Evolutionary conservation across 1,140 invertebrate genomes (phyloP), one percentile per base, ranked within the genome.

Genomic region (Pachypeltis micranthus): DNA sequence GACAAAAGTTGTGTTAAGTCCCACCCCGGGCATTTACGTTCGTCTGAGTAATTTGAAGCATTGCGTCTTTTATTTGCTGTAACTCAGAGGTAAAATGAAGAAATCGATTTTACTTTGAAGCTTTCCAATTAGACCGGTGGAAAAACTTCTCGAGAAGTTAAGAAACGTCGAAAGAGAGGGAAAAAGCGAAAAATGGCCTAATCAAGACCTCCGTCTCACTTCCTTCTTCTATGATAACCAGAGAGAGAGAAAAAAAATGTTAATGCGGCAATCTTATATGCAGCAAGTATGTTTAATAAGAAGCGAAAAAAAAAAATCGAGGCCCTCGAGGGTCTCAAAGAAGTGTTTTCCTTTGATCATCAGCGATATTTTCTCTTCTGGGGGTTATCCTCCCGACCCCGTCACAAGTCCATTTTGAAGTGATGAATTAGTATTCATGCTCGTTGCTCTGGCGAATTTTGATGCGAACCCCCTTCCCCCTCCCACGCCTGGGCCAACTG

Each of bases 281-380:
- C 61, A 55, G 47, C n/a, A 55, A 62, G 56, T 62, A 62, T 62
- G 61, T 55, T 62, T 62, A 62, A 62, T 62, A 62, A 29, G 56
- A 55, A 55, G 31, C 31, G 56, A 62, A 56, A 62, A 62, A 61
- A 23, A 44, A 47, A 61, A 19, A 24, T 24, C 31, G 27, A 25
- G 24, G 24, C 44, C 24, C 44, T 19, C 19, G 34, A 14, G 51
- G 31, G 44, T 34, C 24, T 62, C 61, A 62, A 62, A 62, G 61
- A 47, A 62, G 28, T 62, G n/a, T 62, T 62, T 62, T 62, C 31
- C 61, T 62, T 62, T 62, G 61, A 62, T 62, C 61, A 62, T 62
- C 31, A 54, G 56, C 34, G 61, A 62, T 62, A 56, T 62, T 62
- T 62, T 55, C 61, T 24, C 28, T 25, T 16, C 16, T 16, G 7